Evolutionary conservation across 1,140 invertebrate species (phyloP).

Genomic region (Sipha flava): DNA sequence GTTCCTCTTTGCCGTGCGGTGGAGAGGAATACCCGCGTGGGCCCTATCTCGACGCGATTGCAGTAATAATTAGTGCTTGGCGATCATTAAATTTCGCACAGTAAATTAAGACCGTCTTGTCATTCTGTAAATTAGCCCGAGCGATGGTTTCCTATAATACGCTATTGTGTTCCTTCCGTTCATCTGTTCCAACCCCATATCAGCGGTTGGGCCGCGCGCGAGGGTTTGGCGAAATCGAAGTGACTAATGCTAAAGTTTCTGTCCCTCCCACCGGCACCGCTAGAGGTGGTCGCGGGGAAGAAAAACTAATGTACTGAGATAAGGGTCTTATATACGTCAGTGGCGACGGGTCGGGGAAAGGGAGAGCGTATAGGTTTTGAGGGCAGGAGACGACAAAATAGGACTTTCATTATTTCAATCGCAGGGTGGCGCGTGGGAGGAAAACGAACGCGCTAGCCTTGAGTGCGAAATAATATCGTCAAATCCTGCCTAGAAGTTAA

Average conservation of each 20-base stretch:
- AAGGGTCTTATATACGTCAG: conserved; percentile 2
- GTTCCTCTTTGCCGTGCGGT: neutral
- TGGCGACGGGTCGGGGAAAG: neutral
- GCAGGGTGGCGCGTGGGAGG: no score
- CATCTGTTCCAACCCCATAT: neutral
- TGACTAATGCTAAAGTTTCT: conserved; percentile 22
- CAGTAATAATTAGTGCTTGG: neutral
- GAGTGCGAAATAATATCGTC: conserved; percentile 25
- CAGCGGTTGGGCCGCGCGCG: neutral
- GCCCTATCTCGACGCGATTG: neutral
- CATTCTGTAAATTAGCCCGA: neutral
- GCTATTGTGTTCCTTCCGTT: neutral
- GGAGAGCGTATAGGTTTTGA: neutral
- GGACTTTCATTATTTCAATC: conserved; percentile 17
- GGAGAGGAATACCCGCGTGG: neutral
- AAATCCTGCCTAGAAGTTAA: neutral
- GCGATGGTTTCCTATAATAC: neutral
- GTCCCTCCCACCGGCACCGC: neutral
- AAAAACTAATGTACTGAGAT: conserved; percentile 24
- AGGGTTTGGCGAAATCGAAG: conserved; percentile 14
- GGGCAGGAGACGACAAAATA: neutral
- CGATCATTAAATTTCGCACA: conserved; percentile 4
- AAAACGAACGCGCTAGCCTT: neutral
- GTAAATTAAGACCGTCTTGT: neutral
- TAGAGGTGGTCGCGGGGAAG: neutral